Percentiles rank a stretch among this genome's conserved stretches.
These are phyloP conservation scores for Sipha flava DNA, from an alignment of 1,140 invertebrate species.

Conservation along the genomic window DNA sequence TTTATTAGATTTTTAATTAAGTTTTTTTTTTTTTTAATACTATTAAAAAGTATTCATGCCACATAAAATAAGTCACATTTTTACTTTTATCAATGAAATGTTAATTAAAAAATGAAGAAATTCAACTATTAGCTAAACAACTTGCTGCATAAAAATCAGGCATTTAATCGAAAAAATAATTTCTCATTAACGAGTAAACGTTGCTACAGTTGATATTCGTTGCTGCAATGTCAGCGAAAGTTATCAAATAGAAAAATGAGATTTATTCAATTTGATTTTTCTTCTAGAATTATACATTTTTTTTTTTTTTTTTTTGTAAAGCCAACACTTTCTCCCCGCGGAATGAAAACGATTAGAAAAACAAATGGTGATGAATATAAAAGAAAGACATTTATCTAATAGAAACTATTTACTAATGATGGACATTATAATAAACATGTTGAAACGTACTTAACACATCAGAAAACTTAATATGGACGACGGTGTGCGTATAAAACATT, in stretches of 20 bases:
- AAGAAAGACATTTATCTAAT: neutral
- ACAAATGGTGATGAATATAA: neutral
- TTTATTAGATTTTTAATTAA: slow-evolving; percentile 17
- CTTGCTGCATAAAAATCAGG: too few relatives aligned
- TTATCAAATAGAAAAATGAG: neutral
- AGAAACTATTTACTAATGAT: slow-evolving; percentile 11
- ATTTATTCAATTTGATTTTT: too few relatives aligned
- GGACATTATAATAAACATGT: neutral
- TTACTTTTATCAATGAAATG: neutral
- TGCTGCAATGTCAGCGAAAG: neutral
- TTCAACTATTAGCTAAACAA: too few relatives aligned
- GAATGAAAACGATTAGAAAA: neutral
- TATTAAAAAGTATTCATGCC: neutral
- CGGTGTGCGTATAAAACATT: neutral
- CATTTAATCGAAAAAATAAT: too few relatives aligned
- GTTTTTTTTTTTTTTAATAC: slow-evolving; percentile 1
- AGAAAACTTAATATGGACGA: neutral
- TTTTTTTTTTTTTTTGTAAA: neutral
- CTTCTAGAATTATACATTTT: neutral
- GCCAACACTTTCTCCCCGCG: neutral
- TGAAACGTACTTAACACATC: neutral
- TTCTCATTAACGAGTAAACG: too few relatives aligned
- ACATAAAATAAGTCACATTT: neutral
- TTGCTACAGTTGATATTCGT: neutral
- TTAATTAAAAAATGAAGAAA: neutral